phyloP scores from a whole-genome alignment of 1,140 invertebrate genomes.

The Macrotrachela quadricornifera region DNA sequence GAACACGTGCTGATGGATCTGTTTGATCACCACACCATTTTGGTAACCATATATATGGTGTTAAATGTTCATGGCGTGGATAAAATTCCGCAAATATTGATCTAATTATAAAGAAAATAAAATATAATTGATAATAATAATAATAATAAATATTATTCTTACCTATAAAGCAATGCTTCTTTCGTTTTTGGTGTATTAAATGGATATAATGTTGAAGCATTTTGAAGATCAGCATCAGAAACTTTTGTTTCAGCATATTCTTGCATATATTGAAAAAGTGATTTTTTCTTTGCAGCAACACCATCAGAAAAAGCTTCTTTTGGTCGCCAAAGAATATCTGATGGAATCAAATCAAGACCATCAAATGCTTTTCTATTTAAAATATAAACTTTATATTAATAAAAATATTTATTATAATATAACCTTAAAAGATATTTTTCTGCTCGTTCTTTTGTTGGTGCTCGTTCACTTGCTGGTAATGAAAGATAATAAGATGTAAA shows the following conservation, averaged over 20 bases:
- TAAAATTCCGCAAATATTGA: conserved; percentile 40
- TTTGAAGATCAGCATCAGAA: conserved; percentile 37
- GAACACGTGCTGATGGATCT: conserved; percentile 49
- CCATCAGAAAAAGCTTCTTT: conserved; percentile 69
- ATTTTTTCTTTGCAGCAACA: conserved; percentile 53
- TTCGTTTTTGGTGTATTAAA: conserved; percentile 54
- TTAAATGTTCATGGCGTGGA: conserved; percentile 29
- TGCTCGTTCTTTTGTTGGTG: conserved; percentile 32
- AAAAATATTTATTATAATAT: too few species aligned
- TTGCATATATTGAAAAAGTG: conserved; percentile 50
- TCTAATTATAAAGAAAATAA: too few species aligned
- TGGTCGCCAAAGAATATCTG: conserved; percentile 63
- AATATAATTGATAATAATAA: too few species aligned
- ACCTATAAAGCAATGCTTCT: conserved; percentile 62
- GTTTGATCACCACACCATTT: conserved; percentile 43
- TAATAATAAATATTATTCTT: conserved; percentile 6
- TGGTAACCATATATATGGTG: conserved; percentile 64
- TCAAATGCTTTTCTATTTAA: conserved; percentile 41
- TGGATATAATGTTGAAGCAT: conserved; percentile 37
- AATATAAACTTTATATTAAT: too few species aligned
- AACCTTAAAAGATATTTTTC: conserved; percentile 3
- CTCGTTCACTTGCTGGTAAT: conserved; percentile 42
- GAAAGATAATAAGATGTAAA: conserved; percentile 36
- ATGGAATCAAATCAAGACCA: conserved; percentile 45
- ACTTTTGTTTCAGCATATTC: conserved; percentile 43